These are phyloP conservation scores for Cheilosia impressa DNA, from an alignment of 2,888 invertebrate species.

Conservation along the genomic window DNA sequence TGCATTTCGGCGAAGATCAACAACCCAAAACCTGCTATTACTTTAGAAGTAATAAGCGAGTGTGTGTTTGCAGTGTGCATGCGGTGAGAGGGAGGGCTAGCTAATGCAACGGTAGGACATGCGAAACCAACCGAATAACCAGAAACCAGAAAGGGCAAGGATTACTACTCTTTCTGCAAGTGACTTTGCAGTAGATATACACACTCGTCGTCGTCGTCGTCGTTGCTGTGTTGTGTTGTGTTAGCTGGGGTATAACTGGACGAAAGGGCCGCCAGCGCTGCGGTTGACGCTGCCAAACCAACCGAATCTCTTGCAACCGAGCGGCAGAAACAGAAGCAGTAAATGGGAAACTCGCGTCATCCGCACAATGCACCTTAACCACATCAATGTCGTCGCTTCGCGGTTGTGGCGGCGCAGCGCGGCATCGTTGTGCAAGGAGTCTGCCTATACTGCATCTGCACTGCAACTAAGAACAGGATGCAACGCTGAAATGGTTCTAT, in stretches of 20 bases:
- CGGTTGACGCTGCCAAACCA: conserved; percentile 71
- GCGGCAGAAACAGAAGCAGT: conserved; percentile 38
- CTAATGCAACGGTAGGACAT: conserved; percentile 65
- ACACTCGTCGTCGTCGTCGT: background rate
- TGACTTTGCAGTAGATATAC: conserved; percentile 54
- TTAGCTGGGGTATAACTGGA: conserved; percentile 52
- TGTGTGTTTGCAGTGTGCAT: conserved; percentile 3
- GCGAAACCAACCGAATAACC: conserved; percentile 72
- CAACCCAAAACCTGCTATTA: conserved; percentile 74
- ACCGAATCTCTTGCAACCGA: conserved; percentile 52
- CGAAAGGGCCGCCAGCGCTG: conserved; percentile 59
- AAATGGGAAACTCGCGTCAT: conserved; percentile 70
- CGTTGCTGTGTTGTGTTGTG: conserved; percentile 3
- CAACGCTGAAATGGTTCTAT: conserved; percentile 52
- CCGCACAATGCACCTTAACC: conserved; percentile 74
- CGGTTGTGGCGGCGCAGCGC: conserved; percentile 24
- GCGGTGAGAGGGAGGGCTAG: conserved; percentile 11
- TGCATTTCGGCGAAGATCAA: conserved; percentile 73
- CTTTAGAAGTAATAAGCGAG: conserved; percentile 45
- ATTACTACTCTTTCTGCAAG: conserved; percentile 69
- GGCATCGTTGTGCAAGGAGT: conserved; percentile 37
- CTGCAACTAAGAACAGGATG: conserved; percentile 46
- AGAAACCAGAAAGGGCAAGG: conserved; percentile 71
- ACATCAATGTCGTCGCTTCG: conserved; percentile 72
- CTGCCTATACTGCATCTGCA: background rate